A percentile compares a stretch with the other conserved stretches of the same genome.
Evolutionary conservation across 2,888 invertebrate genomes (phyloP).

Genomic region (Beris chalybata): DNA sequence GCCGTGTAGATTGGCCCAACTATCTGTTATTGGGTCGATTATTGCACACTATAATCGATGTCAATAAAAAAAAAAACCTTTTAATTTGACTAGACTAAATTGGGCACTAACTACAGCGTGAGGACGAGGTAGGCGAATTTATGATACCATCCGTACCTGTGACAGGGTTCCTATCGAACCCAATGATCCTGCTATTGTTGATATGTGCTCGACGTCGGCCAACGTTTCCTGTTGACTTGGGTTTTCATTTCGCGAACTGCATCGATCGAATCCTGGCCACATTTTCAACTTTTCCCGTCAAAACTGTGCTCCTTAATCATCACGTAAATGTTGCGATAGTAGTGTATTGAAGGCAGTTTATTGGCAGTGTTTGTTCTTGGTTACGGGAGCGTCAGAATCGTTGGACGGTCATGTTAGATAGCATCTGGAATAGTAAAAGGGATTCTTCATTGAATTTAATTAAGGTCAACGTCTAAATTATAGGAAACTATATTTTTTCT

Average conservation of each 20-base stretch:
- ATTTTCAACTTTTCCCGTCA: slow-evolving; percentile 41
- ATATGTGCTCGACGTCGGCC: slow-evolving; percentile 68
- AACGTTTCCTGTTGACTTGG: slow-evolving; percentile 62
- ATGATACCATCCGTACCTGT: slow-evolving; percentile 50
- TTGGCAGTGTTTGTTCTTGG: slow-evolving; percentile 24
- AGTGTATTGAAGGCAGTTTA: slow-evolving; percentile 4
- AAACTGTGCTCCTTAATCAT: slow-evolving; percentile 12
- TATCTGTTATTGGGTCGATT: too few relatives aligned
- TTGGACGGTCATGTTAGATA: too few relatives aligned
- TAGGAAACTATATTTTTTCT: too few relatives aligned
- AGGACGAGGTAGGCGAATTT: neutral
- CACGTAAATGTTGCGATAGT: neutral
- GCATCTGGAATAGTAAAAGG: slow-evolving; percentile 7
- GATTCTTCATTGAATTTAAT: too few relatives aligned
- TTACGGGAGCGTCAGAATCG: too few relatives aligned
- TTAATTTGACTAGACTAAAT: too few relatives aligned
- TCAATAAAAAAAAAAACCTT: too few relatives aligned
- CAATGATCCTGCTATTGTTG: slow-evolving; percentile 74
- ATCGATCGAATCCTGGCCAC: slow-evolving; percentile 50
- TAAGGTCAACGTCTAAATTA: too few relatives aligned
- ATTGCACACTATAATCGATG: too few relatives aligned
- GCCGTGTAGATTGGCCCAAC: too few relatives aligned
- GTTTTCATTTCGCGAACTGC: slow-evolving; percentile 50
- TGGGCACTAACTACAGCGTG: neutral
- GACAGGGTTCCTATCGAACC: slow-evolving; percentile 63